Base-by-base conservation (phyloP, 2,888 invertebrate genomes). In the Chrysomela aeneicollis region DNA sequence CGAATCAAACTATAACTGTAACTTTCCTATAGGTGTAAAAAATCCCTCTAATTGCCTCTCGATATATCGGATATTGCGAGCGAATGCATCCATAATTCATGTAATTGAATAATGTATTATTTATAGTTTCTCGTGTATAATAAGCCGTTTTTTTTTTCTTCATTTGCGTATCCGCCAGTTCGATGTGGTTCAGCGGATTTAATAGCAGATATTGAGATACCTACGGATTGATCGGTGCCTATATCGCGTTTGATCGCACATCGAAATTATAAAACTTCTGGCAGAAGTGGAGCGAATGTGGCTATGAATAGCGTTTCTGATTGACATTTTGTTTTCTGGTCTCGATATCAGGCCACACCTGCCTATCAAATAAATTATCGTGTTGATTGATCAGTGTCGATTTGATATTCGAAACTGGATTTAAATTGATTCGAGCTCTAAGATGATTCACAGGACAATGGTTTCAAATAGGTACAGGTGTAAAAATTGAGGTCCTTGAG, bases 31-130 rank as follows among this genome's bases (percentile, higher is more conserved):
- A 22, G 30, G 53, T 54, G 17, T 30, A 26, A 58, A 60, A 60
- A 60, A 46, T 22, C 30, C 57, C 46, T 18, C 9, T 57, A 57
- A 57, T 57, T 57, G 57, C 57, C 57, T 42, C 47, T 12, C 18
- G 15, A 42, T n/a, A 42, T 42, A 42, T 57, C 47, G 46, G 42
- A 57, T 46, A 46, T 57, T 57, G 57, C 57, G 12, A 35, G 57
- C 18, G 57, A 57, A 57, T 52, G 50, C 54, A 61, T 61, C 54
- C 47, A 61, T 54, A 61, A 61, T 61, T 61, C 61, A 61, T 61
- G 26, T 42, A 46, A 53, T 54, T 42, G 32, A 54, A 47, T 51
- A 30, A 60, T 60, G 52, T 32, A 59, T 60, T 52, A 54, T 61
- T 61, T 54, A 61, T 61, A 12, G 54, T 61, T 61, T 47, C 52